Evolutionary conservation across 2,888 invertebrate genomes (phyloP), one percentile per base, ranked within the genome.

Genomic region (Crioceris asparagi): DNA sequence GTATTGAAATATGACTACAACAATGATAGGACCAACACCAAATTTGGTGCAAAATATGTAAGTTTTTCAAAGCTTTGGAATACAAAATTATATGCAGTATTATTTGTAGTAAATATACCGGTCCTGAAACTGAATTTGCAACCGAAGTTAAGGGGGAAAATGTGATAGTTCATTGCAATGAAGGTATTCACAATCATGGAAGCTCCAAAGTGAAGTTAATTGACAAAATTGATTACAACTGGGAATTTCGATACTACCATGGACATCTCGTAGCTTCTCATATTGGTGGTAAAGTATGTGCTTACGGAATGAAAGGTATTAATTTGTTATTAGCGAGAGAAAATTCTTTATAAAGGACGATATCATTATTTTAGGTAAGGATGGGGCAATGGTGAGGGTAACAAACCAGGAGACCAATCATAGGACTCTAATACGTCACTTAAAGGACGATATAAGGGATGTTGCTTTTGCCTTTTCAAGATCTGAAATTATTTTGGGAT

Each of bases 241-340:
- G 94, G 94, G 93, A 93, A 60, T 75, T 82, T 30, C 79, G 82
- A 52, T 83, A 84, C 57, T 90, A 91, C 54, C 72, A 79, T 1
- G 93, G 94, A 0, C 86, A 88, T 57, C 68, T 94, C 40, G 75
- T 94, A 26, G 88, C 92, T 7, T 81, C 90, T 27, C 92, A 94
- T 62, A 76, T 83, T 54, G 78, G 77, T 55, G 85, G 87, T 37
- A 81, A 83, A 55, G 85, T 83, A 62, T 69, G 92, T 48, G 94
- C 94, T 0, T 94, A 93, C 66, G 85, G 82, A 41, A 80, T 94
- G 44, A 90, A 85, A 77, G 84, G 91, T 90, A 38, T n/a, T n/a
- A n/a, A n/a, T n/a, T n/a, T n/a, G n/a, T n/a, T n/a, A n/a, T n/a
- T n/a, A n/a, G n/a, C n/a, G n/a, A n/a, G n/a, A n/a, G n/a, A n/a